Conservation (phyloP, 2,113 vertebrate genomes). For the Scolopax mira region DNA sequence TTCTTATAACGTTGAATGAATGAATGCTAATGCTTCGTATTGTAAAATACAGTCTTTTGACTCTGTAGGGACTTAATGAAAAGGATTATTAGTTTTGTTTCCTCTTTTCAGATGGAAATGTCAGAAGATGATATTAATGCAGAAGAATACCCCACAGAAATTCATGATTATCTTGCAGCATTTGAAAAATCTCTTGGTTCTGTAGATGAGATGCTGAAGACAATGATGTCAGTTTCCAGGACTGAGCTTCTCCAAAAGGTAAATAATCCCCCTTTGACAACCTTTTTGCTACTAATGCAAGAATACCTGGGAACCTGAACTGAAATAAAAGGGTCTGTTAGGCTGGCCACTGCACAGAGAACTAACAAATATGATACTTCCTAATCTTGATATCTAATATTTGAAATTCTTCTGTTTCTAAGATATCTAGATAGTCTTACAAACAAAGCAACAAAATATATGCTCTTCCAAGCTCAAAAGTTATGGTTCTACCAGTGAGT, state of each 20-base stretch:
- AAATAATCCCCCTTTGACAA: background rate
- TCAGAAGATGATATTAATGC: constrained; percentile 61
- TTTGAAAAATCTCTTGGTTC: constrained; percentile 85
- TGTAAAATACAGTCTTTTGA: background rate
- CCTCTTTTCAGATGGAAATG: constrained; percentile 63
- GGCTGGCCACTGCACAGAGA: background rate
- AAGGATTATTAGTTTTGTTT: constrained; percentile 32
- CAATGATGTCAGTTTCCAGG: constrained; percentile 86
- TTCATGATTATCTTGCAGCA: constrained; percentile 84
- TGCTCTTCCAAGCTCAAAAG: background rate
- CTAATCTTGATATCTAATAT: background rate
- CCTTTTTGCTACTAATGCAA: background rate
- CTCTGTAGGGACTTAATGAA: background rate
- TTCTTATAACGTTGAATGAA: background rate
- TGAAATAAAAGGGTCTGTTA: background rate
- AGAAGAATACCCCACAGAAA: constrained; percentile 93
- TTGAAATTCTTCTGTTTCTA: background rate
- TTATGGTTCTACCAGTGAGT: background rate
- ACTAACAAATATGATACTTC: background rate
- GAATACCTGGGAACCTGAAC: background rate
- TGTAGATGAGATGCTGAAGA: constrained; percentile 86
- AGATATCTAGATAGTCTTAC: background rate
- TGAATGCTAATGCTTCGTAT: background rate
- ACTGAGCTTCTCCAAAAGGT: constrained; percentile 86
- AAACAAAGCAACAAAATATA: background rate